Evolutionary conservation across 2,888 invertebrate genomes (phyloP), one percentile per base, ranked within the genome.

Genomic region (Xanthorhoe designata): DNA sequence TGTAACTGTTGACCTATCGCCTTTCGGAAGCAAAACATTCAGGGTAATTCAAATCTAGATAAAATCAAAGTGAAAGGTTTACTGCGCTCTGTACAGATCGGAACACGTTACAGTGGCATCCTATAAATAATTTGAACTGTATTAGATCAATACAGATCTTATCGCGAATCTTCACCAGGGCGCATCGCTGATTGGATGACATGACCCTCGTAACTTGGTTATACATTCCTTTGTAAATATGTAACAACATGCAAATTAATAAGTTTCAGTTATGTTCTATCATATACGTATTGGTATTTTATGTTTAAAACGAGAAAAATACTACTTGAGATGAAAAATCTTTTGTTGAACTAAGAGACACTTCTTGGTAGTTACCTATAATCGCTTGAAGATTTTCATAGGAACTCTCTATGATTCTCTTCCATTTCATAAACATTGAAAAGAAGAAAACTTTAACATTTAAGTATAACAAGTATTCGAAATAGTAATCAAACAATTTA

Each of bases 21-120:
- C 76, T 78, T 79, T 81, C 81, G 77, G 83, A 77, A 83, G 83
- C 81, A 76, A 77, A 77, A 75, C 71, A 73, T 70, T 74, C 72
- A 64, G 69, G 56, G 64, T 56, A 72, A 75, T 72, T 75, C 69
- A 71, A 68, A 66, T 75, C 19, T 58, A 74, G 81, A 81, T 83
- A 70, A 62, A 57, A 82, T 81, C 81, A 64, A 71, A 80, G 80
- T 79, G 82, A 84, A 83, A 83, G 81, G 78, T 69, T 73, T 66
- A 68, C 73, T 75, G 70, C 64, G 64, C 54, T 65, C 56, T 57
- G 67, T 73, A 68, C 72, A 69, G 66, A 68, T 64, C 54, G 61
- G 66, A 74, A 64, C 63, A 59, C 71, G 63, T 61, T 47, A 35
- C 50, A 63, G 42, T 50, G 49, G 66, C 59, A 61, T 57, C 52